phyloP scores from a whole-genome alignment of 1,140 invertebrate species.

The Fopius arisanus region DNA sequence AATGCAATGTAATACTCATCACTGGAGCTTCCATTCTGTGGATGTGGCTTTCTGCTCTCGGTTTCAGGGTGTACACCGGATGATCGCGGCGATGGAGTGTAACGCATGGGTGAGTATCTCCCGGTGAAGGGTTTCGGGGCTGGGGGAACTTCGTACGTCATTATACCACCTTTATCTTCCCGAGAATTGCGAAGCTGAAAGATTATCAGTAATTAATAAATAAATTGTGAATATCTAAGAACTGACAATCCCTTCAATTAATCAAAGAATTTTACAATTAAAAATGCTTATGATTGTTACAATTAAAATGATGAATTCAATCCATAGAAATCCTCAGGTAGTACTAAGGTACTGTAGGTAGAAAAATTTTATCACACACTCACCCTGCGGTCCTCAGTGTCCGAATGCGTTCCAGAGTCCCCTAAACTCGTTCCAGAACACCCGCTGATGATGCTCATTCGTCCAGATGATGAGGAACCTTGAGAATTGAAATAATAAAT shows the following conservation, averaged over 20 bases:
- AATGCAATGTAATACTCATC: conserved; percentile 66
- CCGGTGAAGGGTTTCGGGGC: conserved; percentile 58
- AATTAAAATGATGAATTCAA: too few species aligned
- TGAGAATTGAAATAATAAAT: background rate
- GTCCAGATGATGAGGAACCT: conserved; percentile 80
- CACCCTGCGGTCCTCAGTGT: conserved; percentile 79
- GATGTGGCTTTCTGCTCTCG: conserved; percentile 41
- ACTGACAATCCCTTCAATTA: too few species aligned
- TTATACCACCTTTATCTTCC: conserved; percentile 52
- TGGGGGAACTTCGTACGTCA: conserved; percentile 62
- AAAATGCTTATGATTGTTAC: too few species aligned
- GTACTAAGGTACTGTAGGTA: too few species aligned
- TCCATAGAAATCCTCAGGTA: too few species aligned
- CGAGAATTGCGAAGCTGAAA: conserved; percentile 49
- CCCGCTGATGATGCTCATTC: conserved; percentile 78
- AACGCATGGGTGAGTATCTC: conserved; percentile 46
- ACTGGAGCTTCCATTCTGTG: conserved; percentile 33
- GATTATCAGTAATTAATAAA: background rate
- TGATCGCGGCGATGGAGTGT: conserved; percentile 43
- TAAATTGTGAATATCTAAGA: background rate
- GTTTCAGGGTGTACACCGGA: conserved; percentile 44
- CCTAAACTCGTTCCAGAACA: conserved; percentile 79
- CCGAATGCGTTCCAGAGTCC: conserved; percentile 85
- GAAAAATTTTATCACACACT: conserved; percentile 36
- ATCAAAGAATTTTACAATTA: too few species aligned